These are phyloP conservation scores for Drosophila picticornis DNA, from an alignment of 2,888 invertebrate species.

Conservation along the genomic window DNA sequence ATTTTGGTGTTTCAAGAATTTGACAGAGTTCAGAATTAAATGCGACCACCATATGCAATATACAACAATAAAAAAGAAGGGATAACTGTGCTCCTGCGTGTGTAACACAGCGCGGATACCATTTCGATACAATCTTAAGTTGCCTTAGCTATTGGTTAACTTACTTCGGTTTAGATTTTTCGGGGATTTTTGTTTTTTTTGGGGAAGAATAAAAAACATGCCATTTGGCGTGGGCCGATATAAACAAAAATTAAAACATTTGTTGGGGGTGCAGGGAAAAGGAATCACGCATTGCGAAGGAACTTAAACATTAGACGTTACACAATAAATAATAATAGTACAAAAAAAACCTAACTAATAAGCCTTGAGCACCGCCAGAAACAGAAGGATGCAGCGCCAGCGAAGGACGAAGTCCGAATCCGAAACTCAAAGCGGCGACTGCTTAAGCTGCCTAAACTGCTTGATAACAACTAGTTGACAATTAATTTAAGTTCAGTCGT, in stretches of 20 bases:
- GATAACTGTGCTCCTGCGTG: neutral
- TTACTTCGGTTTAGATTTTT: conserved; percentile 8
- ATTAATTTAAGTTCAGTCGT: conserved; percentile 74
- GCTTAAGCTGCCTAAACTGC: neutral
- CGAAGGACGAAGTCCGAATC: neutral
- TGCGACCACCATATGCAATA: neutral
- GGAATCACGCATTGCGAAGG: neutral
- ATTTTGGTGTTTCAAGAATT: neutral
- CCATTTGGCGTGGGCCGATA: neutral
- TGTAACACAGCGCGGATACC: conserved; percentile 9
- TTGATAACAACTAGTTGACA: conserved; percentile 58
- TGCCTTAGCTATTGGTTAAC: conserved; percentile 11
- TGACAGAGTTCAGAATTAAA: neutral
- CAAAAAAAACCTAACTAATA: conserved; percentile 16
- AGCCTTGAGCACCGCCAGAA: conserved; percentile 14
- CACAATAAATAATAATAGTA: conserved; percentile 38
- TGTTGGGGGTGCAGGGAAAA: neutral
- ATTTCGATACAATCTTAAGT: conserved; percentile 3
- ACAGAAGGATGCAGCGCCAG: neutral
- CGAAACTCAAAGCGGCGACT: neutral
- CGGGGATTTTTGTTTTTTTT: neutral
- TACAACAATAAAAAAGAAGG: neutral
- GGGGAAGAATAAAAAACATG: conserved; percentile 63
- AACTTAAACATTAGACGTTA: conserved; percentile 30
- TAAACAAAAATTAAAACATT: neutral